Base-by-base conservation (phyloP, 2,888 invertebrate genomes). In the Synergus laeviventris region DNA sequence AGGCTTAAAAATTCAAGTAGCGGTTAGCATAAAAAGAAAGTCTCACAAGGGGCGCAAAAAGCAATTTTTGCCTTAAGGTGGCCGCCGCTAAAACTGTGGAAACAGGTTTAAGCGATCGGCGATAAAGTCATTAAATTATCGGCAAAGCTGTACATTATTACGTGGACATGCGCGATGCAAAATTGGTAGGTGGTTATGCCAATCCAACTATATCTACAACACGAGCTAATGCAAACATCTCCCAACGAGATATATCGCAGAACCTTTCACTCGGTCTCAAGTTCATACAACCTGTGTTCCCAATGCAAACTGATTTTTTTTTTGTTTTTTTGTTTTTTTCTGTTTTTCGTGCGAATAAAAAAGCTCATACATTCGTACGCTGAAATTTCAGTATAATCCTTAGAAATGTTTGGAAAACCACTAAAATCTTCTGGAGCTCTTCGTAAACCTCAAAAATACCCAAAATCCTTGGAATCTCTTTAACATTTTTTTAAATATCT, bases 61-160 rank as follows among this genome's bases (percentile, higher is more conserved):
- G 70, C 59, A 45, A 49, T 73, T 45, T 31, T 45, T 8, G 38
- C 61, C 76, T 56, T 73, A 75, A 74, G 60, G 73, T 73, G 74
- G 59, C 70, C 61, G 73, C 54, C 73, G 64, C 75, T 64, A 73
- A 59, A 77, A 81, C 79, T 66, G 79, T 76, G 79, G 77, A 78
- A 82, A 82, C 84, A 83, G 84, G 85, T 83, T 84, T 81, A 79
- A 80, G 81, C 76, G 84, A 84, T 84, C 83, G 79, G 36, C 81
- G 85, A 85, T 85, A 84, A 85, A 85, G 83, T 85, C 83, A 83
- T 85, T 83, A 85, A 85, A 83, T 84, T 85, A 85, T 84, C 82
- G 80, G 78, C 80, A 81, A 75, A 66, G 80, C 64, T 74, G 79
- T 79, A 78, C 73, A 74, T 79, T 79, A 76, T 59, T 76, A 76